phyloP scores from a whole-genome alignment of 1,140 invertebrate genomes.

The Pogonomyrmex barbatus region DNA sequence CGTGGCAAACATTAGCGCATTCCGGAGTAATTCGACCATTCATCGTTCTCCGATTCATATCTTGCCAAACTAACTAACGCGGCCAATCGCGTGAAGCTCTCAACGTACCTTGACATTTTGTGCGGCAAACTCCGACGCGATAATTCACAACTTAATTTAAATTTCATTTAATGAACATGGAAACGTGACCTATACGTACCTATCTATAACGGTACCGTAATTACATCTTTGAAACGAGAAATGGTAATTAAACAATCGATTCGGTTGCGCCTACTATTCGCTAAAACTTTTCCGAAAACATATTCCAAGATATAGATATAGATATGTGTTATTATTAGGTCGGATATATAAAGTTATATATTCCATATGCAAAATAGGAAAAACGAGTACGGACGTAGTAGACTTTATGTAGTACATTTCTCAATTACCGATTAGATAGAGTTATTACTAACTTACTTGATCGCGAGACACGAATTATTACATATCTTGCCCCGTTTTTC shows the following conservation, averaged over 20 bases:
- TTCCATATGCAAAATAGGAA: background rate
- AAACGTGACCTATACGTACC: background rate
- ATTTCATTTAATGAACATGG: conserved; percentile 41
- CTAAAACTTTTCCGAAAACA: background rate
- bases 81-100: conserved; percentile 2
- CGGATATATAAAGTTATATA: background rate
- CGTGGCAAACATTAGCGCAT: background rate
- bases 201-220: conserved; percentile 22
- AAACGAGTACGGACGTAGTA: background rate
- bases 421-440: conserved; percentile 23
- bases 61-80: background rate
- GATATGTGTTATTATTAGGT: conserved; percentile 19
- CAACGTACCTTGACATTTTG: conserved; percentile 31
- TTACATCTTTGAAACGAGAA: background rate
- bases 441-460: conserved; percentile 1
- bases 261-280: background rate
- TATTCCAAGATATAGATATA: background rate
- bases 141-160: conserved; percentile 22
- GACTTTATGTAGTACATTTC: background rate
- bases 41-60: conserved; percentile 16
- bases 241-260: conserved; percentile 40
- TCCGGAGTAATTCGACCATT: background rate
- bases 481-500: background rate
- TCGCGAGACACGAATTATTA: background rate
- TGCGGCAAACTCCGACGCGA: background rate